Evolutionary conservation across 2,888 invertebrate genomes (phyloP), one percentile per base, ranked within the genome.

Genomic region (Parnassius apollo): DNA sequence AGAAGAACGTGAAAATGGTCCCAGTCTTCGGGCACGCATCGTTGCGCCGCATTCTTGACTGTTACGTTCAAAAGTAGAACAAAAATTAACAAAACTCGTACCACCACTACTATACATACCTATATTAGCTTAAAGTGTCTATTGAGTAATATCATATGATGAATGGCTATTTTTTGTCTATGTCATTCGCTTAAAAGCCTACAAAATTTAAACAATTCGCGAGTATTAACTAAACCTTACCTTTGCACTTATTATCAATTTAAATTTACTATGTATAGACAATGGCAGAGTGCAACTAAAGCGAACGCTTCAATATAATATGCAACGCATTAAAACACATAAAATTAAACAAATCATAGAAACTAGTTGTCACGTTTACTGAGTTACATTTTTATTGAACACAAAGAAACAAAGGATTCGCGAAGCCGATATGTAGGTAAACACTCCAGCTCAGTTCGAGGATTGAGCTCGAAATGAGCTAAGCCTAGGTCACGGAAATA

Each of bases 1-100:
- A 99, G 92, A 53, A 98, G 88, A 52, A 96, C 93, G 78, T 98
- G 97, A 86, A 99, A 99, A 76, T 98, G 98, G 84, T 99, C 99
- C 99, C 99, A 99, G 85, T 99, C 98, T 76, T 97, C 96, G 0
- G 95, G 94, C 46, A 96, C 92, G 75, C 94, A 93, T 11, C 96
- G 92, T 55, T 95, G 94, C 25, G 93, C 85, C 62, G 93, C 93
- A 25, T 91, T 93, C 22, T 76, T 69, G 18, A 94, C 94, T 94
- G 49, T 13, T 49, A 13, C 13, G 7, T 71, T 60, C 78, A 56
- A 46, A 69, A 62, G 25, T 55, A 44, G 18, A 54, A 59, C 61
- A 54, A 64, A 58, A 56, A 51, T 65, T 61, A 58, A 49, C 9
- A 49, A 49, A 13, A 13, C 49, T 35, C 49, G 13, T n/a, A 48